Evolutionary conservation across 1,140 invertebrate genomes (phyloP).

Genomic region (Drosophila mojavensis): DNA sequence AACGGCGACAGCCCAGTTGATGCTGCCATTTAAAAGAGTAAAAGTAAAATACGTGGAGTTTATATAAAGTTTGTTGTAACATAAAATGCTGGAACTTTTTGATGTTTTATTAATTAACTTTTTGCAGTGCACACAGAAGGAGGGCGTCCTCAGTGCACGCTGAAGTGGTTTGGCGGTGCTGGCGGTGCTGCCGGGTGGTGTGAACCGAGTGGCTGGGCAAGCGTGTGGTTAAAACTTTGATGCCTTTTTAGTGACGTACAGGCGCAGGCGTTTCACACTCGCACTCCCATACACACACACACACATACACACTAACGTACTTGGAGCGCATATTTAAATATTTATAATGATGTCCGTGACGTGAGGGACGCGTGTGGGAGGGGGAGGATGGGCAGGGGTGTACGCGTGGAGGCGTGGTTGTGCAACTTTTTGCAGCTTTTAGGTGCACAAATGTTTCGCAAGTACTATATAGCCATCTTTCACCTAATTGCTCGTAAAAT

Average conservation of each 20-base stretch:
- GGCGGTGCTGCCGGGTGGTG: not conserved
- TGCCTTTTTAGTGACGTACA: constrained; percentile 73
- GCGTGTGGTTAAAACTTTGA: constrained; percentile 79
- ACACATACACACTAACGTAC: constrained; percentile 48
- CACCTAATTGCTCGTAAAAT: constrained; percentile 79
- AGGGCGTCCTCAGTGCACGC: not conserved
- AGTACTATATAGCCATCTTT: constrained; percentile 72
- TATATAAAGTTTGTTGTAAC: constrained; percentile 79
- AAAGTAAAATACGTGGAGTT: constrained; percentile 79
- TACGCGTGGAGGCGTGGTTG: not conserved
- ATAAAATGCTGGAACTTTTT: constrained; percentile 78
- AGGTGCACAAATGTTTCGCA: constrained; percentile 53
- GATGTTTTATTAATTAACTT: constrained; percentile 83
- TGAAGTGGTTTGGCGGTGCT: not conserved
- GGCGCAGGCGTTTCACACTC: constrained; percentile 53
- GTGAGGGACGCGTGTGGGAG: not conserved
- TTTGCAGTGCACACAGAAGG: constrained; percentile 62
- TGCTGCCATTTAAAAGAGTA: constrained; percentile 64
- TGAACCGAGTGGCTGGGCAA: constrained; percentile 17
- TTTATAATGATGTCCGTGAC: constrained; percentile 56
- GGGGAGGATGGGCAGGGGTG: not conserved
- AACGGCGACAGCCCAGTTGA: constrained; percentile 22
- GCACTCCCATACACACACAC: constrained; percentile 31
- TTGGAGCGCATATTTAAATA: constrained; percentile 68
- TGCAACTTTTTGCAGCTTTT: constrained; percentile 44